Evolutionary conservation across 2,113 vertebrate species (phyloP), one percentile per base, ranked within the genome.

Genomic region (Poeciliopsis retropinna): DNA sequence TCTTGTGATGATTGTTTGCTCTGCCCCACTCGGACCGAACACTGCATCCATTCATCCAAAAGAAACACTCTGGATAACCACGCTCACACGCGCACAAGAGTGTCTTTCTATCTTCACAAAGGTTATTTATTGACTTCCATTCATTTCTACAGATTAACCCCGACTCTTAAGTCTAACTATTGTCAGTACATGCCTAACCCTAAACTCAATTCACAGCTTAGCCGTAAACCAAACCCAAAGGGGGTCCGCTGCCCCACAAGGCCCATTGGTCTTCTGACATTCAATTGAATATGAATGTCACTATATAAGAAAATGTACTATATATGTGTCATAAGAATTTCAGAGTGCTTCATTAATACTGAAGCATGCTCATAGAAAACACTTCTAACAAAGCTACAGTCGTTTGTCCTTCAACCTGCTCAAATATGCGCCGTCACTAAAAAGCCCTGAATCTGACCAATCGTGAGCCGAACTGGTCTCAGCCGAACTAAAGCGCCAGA

Each of bases 1-100:
- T 83, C 75, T 71, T 82, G 83, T 85, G 84, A 83, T 84, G 75
- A 89, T 79, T 88, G 88, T 92, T 91, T 89, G 82, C 79, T 87
- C 85, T 70, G 66, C 66, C 75, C 73, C 81, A 82, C 86, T 79
- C 85, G 5, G 64, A 54, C 75, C 0, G 60, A 89, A 89, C 89
- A 90, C 87, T 88, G 78, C 39, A 78, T 60, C 85, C 22, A 89
- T 92, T 92, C 88, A 92, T 79, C 29, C 29, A 14, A 62, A 28
- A 79, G 82, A 82, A 82, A 64, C 80, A 60, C 63, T 1, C 65
- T 65, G 87, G 79, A 82, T 72, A 83, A 64, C 51, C 67, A 66
- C 64, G 75, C 70, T 37, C 71, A 61, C 30, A 32, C 70, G 39
- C 2, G 41, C 65, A 81, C 31, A 37, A 37, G 34, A 11, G 34